A percentile compares a stretch with the other conserved stretches of the same genome.
These are phyloP conservation scores for Ciconia maguari DNA, from an alignment of 2,113 vertebrate genomes.

Conservation along the genomic window DNA sequence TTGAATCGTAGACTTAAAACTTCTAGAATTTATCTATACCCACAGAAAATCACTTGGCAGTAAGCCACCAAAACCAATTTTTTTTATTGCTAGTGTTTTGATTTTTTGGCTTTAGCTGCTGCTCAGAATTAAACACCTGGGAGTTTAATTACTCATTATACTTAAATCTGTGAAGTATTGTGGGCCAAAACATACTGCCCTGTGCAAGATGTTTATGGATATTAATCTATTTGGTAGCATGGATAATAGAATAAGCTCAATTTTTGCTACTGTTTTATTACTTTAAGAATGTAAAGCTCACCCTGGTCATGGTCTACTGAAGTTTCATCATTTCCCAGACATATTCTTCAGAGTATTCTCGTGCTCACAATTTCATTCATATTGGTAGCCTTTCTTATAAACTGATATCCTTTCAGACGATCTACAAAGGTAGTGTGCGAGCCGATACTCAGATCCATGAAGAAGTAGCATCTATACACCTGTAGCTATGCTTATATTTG, in stretches of 20 bases:
- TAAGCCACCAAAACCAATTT: slow-evolving; percentile 34
- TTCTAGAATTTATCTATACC: slow-evolving; percentile 37
- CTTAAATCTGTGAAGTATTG: slow-evolving; percentile 45
- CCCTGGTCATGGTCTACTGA: background rate
- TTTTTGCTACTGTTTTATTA: background rate
- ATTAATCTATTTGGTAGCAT: slow-evolving; percentile 24
- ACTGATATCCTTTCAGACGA: background rate
- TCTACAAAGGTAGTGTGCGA: background rate
- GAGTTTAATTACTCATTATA: slow-evolving; percentile 69
- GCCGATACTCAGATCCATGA: background rate
- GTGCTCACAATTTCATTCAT: background rate
- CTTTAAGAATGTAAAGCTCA: background rate
- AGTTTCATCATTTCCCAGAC: background rate
- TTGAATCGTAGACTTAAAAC: slow-evolving; percentile 39
- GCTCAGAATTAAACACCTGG: slow-evolving; percentile 47
- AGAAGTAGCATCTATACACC: background rate
- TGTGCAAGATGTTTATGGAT: slow-evolving; percentile 37
- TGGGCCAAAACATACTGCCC: slow-evolving; percentile 36
- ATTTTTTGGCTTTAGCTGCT: slow-evolving; percentile 59
- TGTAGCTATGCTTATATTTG: background rate
- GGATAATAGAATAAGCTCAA: background rate
- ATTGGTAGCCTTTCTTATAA: background rate
- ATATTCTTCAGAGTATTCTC: background rate
- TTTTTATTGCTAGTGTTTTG: slow-evolving; percentile 40
- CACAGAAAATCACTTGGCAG: slow-evolving; percentile 54